Base-by-base conservation (phyloP, 2,113 vertebrate genomes). In the Holacanthus passer region DNA sequence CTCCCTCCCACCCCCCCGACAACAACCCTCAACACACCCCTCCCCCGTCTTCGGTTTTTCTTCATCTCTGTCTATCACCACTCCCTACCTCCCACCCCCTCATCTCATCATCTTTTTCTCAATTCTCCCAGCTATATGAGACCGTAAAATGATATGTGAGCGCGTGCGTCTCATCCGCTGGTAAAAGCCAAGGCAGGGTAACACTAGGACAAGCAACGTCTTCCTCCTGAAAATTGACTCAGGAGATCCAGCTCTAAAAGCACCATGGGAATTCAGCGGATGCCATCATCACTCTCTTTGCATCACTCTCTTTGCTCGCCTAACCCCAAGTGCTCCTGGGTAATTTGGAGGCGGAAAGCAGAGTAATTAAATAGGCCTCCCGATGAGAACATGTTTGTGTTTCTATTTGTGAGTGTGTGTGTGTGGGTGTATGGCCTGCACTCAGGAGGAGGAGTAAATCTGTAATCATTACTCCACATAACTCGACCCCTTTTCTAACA, bases 281-380 rank as follows among this genome's bases (percentile, higher is more conserved):
- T 89, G 87, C 82, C 84, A 84, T 91, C 90, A 92, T 88, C 87
- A 65, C 87, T 92, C 85, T 90, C 76, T 72, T 71, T 77, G 82
- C 82, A 86, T 91, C 81, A 66, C 65, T 88, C 81, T 86, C 66
- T 87, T 79, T 84, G 79, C 86, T 92, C 69, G 58, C 77, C 84
- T 85, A 83, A 91, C 87, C 81, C 82, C 88, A 90, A 91, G 87
- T 92, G 92, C 90, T 91, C 50, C 70, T 83, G 87, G 86, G 87
- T 93, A 86, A 87, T 92, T 94, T 89, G 86, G 88, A 91, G 81
- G 84, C 87, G 92, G 88, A 93, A 92, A 93, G 89, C 91, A 89
- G 81, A 87, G 93, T 94, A 92, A 94, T 95, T 93, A 94, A 93
- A 92, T 92, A 90, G 91, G 88, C 84, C 78, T 90, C 89, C 89